A percentile compares a stretch with the other conserved stretches of the same genome.
phyloP scores from a whole-genome alignment of 30 jellyfish, hydroid and myxozoan species.

The Catostylus mosaicus region DNA sequence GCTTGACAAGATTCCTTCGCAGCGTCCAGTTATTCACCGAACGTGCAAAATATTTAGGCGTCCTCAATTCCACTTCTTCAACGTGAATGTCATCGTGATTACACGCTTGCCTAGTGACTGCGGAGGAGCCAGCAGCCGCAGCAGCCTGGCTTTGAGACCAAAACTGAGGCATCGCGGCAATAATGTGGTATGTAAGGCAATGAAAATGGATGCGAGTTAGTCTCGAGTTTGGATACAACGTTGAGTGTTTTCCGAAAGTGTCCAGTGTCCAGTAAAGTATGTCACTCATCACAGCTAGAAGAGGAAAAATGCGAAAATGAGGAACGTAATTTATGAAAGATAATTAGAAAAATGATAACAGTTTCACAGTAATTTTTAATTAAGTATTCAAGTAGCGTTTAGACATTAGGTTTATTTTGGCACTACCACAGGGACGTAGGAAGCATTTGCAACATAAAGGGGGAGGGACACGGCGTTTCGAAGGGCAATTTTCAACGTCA shows the following conservation, averaged over 20 bases:
- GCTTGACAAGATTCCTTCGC: slow-evolving; percentile 85
- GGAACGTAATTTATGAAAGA: neutral
- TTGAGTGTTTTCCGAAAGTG: slow-evolving; percentile 61
- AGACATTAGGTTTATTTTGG: too few species aligned
- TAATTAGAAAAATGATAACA: too few species aligned
- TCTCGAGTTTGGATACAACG: slow-evolving; percentile 57
- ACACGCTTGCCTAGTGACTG: slow-evolving; percentile 90
- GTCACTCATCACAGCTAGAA: slow-evolving; percentile 86
- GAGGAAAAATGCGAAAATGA: neutral
- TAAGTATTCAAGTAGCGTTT: too few species aligned
- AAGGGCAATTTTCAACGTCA: too few species aligned
- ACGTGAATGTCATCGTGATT: slow-evolving; percentile 65
- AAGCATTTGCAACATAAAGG: too few species aligned
- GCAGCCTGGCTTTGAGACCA: slow-evolving; percentile 87
- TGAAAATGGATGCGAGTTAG: slow-evolving; percentile 89
- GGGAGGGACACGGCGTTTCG: too few species aligned
- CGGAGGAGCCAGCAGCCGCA: slow-evolving; percentile 96
- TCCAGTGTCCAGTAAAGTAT: slow-evolving; percentile 72
- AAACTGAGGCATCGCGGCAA: slow-evolving; percentile 65
- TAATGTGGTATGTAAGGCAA: slow-evolving; percentile 80
- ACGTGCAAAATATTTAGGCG: slow-evolving; percentile 88
- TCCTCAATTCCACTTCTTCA: slow-evolving; percentile 80
- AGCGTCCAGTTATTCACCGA: slow-evolving; percentile 81
- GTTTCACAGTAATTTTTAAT: too few species aligned
- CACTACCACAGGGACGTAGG: too few species aligned